phyloP scores from a whole-genome alignment of 2,888 invertebrate species.

The Poecilus cupreus region DNA sequence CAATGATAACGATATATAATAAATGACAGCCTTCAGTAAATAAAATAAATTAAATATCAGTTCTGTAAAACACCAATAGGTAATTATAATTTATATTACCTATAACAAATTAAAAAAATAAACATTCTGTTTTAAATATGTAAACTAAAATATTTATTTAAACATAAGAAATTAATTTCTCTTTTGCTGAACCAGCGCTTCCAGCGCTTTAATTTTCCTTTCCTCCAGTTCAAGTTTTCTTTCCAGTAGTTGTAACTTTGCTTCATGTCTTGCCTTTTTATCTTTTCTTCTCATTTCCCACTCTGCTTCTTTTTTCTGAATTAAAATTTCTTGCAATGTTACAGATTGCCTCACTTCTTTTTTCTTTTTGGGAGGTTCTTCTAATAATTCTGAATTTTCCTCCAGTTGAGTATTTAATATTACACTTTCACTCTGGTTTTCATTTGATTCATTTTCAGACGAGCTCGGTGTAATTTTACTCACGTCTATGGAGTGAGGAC shows the following conservation, averaged over 20 bases:
- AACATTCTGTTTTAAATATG: too few species aligned
- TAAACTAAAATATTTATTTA: background rate
- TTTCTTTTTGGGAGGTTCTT: background rate
- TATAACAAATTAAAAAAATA: too few species aligned
- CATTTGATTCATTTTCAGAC: background rate
- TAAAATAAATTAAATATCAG: too few species aligned
- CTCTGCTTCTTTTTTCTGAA: slow-evolving; percentile 4
- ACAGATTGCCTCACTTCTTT: background rate
- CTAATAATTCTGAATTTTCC: too few species aligned
- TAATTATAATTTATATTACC: too few species aligned
- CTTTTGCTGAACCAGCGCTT: too few species aligned
- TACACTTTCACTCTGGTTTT: too few species aligned
- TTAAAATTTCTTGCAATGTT: background rate
- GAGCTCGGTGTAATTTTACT: background rate
- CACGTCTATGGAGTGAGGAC: slow-evolving; percentile 60
- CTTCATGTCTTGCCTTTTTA: background rate
- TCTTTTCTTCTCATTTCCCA: background rate
- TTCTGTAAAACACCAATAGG: too few species aligned
- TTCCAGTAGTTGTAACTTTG: background rate
- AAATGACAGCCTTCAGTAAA: too few species aligned
- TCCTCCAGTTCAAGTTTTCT: slow-evolving; percentile 7
- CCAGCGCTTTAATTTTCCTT: background rate
- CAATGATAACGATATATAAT: too few species aligned
- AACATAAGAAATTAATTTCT: background rate
- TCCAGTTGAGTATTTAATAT: too few species aligned